Base-by-base conservation (phyloP, 1,140 invertebrate species). In the Lasaia peninsularis region DNA sequence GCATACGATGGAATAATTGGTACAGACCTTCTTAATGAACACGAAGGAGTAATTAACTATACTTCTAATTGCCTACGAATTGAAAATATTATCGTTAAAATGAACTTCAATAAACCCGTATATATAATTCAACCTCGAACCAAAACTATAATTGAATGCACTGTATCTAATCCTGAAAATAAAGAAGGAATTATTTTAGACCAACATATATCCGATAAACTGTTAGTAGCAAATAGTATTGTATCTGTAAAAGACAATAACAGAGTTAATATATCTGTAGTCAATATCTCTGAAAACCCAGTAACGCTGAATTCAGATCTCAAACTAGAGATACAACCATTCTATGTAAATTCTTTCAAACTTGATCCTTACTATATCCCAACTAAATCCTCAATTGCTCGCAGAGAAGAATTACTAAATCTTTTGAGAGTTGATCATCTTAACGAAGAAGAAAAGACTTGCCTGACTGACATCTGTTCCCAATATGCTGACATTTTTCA, bases 141-240 rank as follows among this genome's bases (percentile, higher is more conserved):
- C 11, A 33, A 33, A 33, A 33, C 32, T 33, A 11, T 33, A 31
- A 31, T 31, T 8, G 28, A 31, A 31, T 31, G 28, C 28, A 4
- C 28, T 8, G 8, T 33, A 33, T 33, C 32, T 1, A 33, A 33
- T 9, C 32, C 32, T 1, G 11, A 2, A 4, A 10, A 33, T 33
- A 33, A 33, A 44, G 40, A 33, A 44, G 40, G 40, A 14, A 2
- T 44, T n/a, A 44, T 44, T 16, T n/a, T 44, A 44, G 40, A 44
- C n/a, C 12, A 44, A 44, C 40, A 44, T 7, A 44, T 44, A 8
- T 14, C 40, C 4, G 40, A 44, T 9, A 44, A 4, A 9, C 9
- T 44, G 7, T 14, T 44, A 44, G 12, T 44, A 3, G 40, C 40
- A 2, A 44, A 4, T 14, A 16, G 40, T 44, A 14, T 44, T 14